phyloP scores from a whole-genome alignment of 2,113 vertebrate genomes.

The Erythrocercus mccallii region DNA sequence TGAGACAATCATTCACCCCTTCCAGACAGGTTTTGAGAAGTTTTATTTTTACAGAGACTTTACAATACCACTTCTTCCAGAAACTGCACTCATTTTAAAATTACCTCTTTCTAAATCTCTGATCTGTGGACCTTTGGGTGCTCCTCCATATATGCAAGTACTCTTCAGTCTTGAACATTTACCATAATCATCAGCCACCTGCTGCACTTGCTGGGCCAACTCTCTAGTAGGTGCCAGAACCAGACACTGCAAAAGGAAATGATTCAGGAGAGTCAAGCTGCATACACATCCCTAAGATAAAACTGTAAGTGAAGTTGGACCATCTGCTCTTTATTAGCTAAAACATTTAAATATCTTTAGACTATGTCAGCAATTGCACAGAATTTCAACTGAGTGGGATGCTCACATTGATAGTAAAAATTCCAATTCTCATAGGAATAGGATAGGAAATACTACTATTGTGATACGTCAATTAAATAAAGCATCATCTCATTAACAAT shows the following conservation, averaged over 20 bases:
- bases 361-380: not conserved
- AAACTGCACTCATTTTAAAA: not conserved
- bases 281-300: not conserved
- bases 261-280: not conserved
- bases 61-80: not conserved
- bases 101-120: conserved; percentile 95
- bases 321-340: conserved; percentile 2
- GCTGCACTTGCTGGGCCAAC: conserved; percentile 97
- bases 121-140: conserved; percentile 97
- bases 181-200: conserved; percentile 93
- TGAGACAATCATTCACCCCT: not conserved
- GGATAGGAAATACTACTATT: not conserved
- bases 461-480: not conserved
- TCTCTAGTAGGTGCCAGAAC: conserved; percentile 96
- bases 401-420: not conserved
- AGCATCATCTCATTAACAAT: not conserved
- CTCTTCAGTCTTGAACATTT: conserved; percentile 97
- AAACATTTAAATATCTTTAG: not conserved
- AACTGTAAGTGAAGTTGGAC: not conserved
- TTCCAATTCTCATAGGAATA: not conserved
- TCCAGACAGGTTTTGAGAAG: not conserved
- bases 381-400: not conserved
- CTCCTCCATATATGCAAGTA: conserved; percentile 96
- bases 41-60: not conserved
- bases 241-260: conserved; percentile 80